A percentile compares a stretch with the other conserved stretches of the same genome.
These are phyloP conservation scores for Magallana nippona DNA, from an alignment of 2,888 invertebrate species.

Conservation along the genomic window DNA sequence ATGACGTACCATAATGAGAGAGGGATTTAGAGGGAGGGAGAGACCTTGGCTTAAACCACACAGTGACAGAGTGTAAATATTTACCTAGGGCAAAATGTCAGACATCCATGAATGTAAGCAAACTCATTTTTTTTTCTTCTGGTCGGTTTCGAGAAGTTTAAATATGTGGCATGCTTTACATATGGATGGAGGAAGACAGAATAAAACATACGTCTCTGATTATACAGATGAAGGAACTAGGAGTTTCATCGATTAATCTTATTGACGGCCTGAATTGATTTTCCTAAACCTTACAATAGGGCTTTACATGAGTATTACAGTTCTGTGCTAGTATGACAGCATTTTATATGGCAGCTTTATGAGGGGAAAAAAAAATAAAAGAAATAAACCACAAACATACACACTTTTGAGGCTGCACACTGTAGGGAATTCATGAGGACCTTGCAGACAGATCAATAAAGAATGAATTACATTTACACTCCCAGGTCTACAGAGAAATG, in stretches of 20 bases:
- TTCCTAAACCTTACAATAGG: background rate
- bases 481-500: background rate
- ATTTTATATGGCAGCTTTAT: conserved; percentile 23
- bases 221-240: background rate
- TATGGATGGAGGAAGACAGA: background rate
- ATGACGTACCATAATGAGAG: background rate
- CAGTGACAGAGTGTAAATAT: background rate
- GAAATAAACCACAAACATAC: background rate
- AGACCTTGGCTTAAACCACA: conserved; percentile 9
- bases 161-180: background rate
- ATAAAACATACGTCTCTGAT: background rate
- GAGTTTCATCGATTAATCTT: background rate
- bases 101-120: background rate
- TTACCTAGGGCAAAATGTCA: background rate
- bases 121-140: background rate
- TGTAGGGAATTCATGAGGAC: background rate
- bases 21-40: background rate
- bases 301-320: background rate
- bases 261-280: background rate
- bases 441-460: background rate
- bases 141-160: background rate
- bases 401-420: background rate
- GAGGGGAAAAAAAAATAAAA: background rate
- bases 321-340: background rate
- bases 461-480: conserved; percentile 7